Conservation (phyloP, 2,113 vertebrate species). For the Megaptera novaeangliae region DNA sequence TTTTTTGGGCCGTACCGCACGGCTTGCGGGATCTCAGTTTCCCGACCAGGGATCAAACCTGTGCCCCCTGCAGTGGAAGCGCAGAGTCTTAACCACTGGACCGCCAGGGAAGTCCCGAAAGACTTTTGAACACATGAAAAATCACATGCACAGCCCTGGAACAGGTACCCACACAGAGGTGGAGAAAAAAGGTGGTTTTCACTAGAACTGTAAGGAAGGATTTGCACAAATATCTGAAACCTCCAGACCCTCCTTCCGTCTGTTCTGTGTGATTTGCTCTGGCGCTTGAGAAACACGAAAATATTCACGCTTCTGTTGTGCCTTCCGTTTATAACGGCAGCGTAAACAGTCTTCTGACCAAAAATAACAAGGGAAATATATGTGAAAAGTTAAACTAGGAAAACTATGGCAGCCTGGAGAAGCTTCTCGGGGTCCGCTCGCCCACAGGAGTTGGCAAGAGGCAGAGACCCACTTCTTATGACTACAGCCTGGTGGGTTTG, state of each 20-base stretch:
- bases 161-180: not conserved
- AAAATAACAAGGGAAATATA: not conserved
- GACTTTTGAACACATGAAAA: not conserved
- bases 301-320: not conserved
- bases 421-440: not conserved
- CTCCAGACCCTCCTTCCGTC: not conserved
- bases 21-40: too few species aligned
- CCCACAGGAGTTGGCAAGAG: fast-evolving
- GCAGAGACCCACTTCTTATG: not conserved
- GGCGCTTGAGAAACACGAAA: not conserved
- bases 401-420: not conserved
- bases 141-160: not conserved
- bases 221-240: not conserved
- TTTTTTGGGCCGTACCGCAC: too few species aligned
- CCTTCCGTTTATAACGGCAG: not conserved
- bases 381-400: not conserved
- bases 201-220: not conserved
- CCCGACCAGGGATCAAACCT: too few species aligned
- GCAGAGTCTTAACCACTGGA: too few species aligned
- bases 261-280: not conserved
- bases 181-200: not conserved
- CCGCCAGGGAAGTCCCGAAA: not conserved
- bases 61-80: too few species aligned
- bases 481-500: not conserved
- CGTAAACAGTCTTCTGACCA: not conserved